Evolutionary conservation across 1,140 invertebrate species (phyloP).

Genomic region (Eurosta solidaginis): DNA sequence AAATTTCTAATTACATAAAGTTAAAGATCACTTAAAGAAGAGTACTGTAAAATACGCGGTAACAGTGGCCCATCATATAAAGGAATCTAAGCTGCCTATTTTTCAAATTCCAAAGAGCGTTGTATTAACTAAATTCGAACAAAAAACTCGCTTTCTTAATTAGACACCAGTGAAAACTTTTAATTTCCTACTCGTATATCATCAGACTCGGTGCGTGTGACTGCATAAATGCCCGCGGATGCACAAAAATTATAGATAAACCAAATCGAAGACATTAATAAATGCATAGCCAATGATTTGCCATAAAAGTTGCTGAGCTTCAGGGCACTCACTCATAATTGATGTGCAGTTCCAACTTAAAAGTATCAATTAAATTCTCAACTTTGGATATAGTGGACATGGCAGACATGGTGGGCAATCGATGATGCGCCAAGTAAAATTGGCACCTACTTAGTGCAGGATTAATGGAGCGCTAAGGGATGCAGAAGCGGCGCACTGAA

Average conservation of each 20-base stretch:
- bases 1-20: too few relatives aligned
- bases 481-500: background rate
- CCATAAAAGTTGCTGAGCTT: constrained; percentile 31
- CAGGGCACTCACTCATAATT: constrained; percentile 25
- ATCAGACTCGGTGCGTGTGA: constrained; percentile 13
- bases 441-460: background rate
- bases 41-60: too few relatives aligned
- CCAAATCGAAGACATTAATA: constrained; percentile 28
- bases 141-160: too few relatives aligned
- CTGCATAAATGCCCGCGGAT: background rate
- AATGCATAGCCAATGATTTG: constrained; percentile 29
- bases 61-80: too few relatives aligned
- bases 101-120: too few relatives aligned
- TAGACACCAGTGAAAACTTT: background rate
- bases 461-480: background rate
- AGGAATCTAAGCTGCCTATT: too few relatives aligned
- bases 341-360: constrained; percentile 30
- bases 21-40: too few relatives aligned
- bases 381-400: background rate
- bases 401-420: background rate
- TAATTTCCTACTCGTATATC: constrained; percentile 9
- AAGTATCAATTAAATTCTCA: constrained; percentile 29
- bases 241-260: constrained; percentile 20
- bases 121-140: too few relatives aligned
- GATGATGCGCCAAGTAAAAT: background rate